Evolutionary conservation across 2,113 vertebrate genomes (phyloP).

Genomic region (Nansenia antarctica): DNA sequence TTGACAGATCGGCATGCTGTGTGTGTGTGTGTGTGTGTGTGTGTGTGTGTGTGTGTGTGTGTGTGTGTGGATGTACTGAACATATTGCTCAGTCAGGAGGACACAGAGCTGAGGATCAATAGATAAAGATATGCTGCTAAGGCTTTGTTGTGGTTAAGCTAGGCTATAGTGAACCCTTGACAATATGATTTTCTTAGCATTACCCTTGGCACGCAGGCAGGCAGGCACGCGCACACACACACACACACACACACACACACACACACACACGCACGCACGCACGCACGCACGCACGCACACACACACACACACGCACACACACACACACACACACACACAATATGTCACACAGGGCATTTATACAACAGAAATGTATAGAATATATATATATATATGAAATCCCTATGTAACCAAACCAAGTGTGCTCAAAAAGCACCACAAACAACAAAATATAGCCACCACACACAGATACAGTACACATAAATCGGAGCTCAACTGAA

Average conservation of each 20-base stretch:
- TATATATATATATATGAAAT: no score
- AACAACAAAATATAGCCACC: not conserved
- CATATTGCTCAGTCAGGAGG: constrained; percentile 8
- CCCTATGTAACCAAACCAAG: not conserved
- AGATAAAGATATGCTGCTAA: constrained; percentile 45
- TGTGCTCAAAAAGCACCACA: not conserved
- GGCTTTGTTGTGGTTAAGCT: not conserved
- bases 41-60: constrained; percentile 44
- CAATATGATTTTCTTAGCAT: not conserved
- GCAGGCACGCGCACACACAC: not conserved
- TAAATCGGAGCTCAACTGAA: not conserved
- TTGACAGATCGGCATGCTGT: constrained; percentile 48
- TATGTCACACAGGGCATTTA: not conserved
- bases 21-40: constrained; percentile 48
- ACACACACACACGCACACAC: not conserved
- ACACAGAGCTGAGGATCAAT: constrained; percentile 39
- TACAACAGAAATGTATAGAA: no score
- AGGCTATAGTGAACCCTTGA: not conserved
- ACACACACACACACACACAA: not conserved
- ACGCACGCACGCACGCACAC: not conserved
- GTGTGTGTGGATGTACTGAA: constrained; percentile 44
- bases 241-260: not conserved
- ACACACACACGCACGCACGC: constrained; percentile 2
- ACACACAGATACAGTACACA: not conserved
- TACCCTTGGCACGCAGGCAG: not conserved